Evolutionary conservation across 2,113 vertebrate genomes (phyloP).

Genomic region (Jaculus jaculus): DNA sequence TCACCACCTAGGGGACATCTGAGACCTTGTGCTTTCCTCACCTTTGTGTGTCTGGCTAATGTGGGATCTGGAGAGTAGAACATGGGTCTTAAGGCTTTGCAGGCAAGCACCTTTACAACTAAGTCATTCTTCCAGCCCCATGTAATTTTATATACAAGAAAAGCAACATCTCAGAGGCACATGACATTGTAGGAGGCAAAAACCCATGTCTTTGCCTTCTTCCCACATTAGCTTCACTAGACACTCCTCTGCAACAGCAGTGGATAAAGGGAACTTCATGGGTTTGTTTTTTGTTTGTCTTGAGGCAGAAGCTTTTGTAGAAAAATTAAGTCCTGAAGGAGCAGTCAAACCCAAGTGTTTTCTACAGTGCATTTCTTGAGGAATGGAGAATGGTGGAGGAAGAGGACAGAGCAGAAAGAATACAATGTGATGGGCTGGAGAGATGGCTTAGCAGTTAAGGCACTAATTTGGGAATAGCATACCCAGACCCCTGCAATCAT

Average conservation of each 20-base stretch:
- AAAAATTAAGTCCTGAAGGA: background rate
- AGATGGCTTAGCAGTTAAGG: too few species aligned
- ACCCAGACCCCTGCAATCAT: background rate
- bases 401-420: background rate
- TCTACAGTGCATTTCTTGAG: background rate
- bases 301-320: background rate
- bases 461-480: too few species aligned
- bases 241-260: background rate
- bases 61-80: too few species aligned
- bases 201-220: background rate
- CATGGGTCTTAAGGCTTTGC: too few species aligned
- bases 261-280: background rate
- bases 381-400: background rate
- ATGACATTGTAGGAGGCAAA: background rate
- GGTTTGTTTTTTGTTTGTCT: too few species aligned
- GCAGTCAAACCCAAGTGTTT: background rate
- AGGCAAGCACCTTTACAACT: too few species aligned
- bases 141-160: background rate
- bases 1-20: too few species aligned
- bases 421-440: accelerated
- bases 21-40: too few species aligned
- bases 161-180: background rate
- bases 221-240: background rate
- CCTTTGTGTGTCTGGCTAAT: too few species aligned
- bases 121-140: too few species aligned